Base-by-base conservation (phyloP, 1,140 invertebrate genomes). In the Mizuhopecten yessoensis region DNA sequence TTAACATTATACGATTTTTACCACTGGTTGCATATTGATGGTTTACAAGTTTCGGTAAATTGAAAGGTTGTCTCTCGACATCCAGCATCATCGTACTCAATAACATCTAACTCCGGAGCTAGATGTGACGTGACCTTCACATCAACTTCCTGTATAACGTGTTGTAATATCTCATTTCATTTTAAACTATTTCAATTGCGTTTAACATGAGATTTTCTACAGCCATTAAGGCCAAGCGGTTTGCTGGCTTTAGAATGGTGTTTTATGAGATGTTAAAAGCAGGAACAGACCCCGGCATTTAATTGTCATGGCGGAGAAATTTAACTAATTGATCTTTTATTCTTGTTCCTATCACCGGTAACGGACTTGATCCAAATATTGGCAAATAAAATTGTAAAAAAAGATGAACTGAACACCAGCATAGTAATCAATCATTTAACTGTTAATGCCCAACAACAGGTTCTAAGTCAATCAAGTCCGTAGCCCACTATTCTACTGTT, bases 151-250 rank as follows among this genome's bases (percentile, higher is more conserved):
- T n/a, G 29, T n/a, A n/a, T 75, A 75, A 75, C 29, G 57, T 75
- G 57, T n/a, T 29, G 57, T 75, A 29, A 75, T 75, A 75, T 75
- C 57, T 75, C 29, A n/a, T 75, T 75, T 75, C 57, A n/a, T 29
- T 75, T 75, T 75, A 75, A 75, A 75, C 57, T 75, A 75, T 75
- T 75, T 75, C 57, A 75, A 75, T 75, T 75, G 57, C 57, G 5
- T n/a, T 75, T n/a, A 75, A 75, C 57, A 75, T 75, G 57, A 29
- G 57, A 75, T 75, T 29, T 29, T 75, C 57, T 29, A 29, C 57
- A n/a, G n/a, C 57, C 57, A 75, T 29, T 75, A 75, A 75, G 57
- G n/a, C 57, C 57, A 75, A 29, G n/a, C 57, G 5, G 57, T 75
- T 75, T 75, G 57, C 57, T 17, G 57, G 3, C n/a, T 5, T 23